These are phyloP conservation scores for Tetragonula clypearis DNA, from an alignment of 1,140 invertebrate genomes.

Conservation along the genomic window DNA sequence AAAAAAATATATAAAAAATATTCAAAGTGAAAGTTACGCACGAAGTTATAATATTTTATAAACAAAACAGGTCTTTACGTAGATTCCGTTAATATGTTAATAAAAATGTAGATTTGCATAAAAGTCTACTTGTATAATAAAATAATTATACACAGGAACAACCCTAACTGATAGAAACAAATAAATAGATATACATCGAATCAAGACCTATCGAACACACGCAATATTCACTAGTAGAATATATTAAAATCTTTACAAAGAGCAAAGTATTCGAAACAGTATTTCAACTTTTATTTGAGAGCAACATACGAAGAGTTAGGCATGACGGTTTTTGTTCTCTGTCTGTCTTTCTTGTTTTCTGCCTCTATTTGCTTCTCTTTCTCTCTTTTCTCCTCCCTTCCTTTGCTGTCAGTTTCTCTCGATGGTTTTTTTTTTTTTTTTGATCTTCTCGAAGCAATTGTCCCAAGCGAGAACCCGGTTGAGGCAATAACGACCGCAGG, in stretches of 20 bases:
- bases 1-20: too few relatives aligned
- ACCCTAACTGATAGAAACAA: background rate
- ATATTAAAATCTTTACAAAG: background rate
- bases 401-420: conserved; percentile 36
- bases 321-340: conserved; percentile 17
- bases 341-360: background rate
- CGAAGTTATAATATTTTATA: too few relatives aligned
- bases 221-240: background rate
- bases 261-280: background rate
- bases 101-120: background rate
- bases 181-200: background rate
- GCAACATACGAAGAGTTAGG: background rate
- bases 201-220: background rate
- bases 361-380: background rate
- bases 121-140: background rate
- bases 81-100: background rate
- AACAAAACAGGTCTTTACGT: too few relatives aligned
- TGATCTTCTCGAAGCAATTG: conserved; percentile 51
- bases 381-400: too few relatives aligned
- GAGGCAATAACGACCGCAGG: conserved; percentile 48
- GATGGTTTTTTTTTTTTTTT: conserved; percentile 50
- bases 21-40: too few relatives aligned
- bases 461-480: conserved; percentile 53
- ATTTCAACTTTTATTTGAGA: conserved; percentile 24
- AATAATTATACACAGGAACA: background rate